Evolutionary conservation across 2,797 vertebrate species (phyloP).

Genomic region (Vespertilio murinus): DNA sequence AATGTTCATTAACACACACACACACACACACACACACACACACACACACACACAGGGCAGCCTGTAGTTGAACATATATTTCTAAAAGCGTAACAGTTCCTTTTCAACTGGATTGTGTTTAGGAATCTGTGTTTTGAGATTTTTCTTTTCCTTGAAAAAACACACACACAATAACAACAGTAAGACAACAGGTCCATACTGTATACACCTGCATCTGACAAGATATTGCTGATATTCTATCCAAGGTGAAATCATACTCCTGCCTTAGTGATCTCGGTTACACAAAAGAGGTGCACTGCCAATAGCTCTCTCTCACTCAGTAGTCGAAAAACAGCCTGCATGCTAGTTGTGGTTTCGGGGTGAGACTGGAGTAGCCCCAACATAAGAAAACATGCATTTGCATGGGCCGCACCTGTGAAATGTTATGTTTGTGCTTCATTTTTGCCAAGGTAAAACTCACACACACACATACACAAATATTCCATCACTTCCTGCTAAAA

Average conservation of each 20-base stretch:
- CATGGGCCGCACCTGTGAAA: constrained; percentile 84
- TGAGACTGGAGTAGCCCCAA: constrained; percentile 61
- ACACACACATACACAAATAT: constrained; percentile 68
- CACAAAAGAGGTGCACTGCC: constrained; percentile 83
- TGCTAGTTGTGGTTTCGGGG: constrained; percentile 81
- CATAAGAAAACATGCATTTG: constrained; percentile 83
- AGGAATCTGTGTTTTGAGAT: constrained; percentile 81
- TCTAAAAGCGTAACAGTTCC: constrained; percentile 83
- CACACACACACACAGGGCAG: constrained; percentile 79
- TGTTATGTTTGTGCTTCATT: constrained; percentile 78
- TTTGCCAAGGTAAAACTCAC: constrained; percentile 80
- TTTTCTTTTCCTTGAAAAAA: constrained; percentile 42
- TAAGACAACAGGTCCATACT: constrained; percentile 79
- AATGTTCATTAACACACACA: constrained; percentile 69
- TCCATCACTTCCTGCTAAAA: constrained; percentile 76
- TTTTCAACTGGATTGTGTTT: constrained; percentile 84
- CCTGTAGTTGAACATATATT: constrained; percentile 84
- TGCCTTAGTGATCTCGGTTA: constrained; percentile 81
- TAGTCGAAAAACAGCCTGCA: constrained; percentile 83
- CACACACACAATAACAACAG: constrained; percentile 62
- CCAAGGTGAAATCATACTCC: constrained; percentile 81
- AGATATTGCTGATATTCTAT: constrained; percentile 78
- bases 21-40: constrained; percentile 74
- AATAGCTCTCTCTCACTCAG: constrained; percentile 78
- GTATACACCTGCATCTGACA: constrained; percentile 79